phyloP scores from a whole-genome alignment of 2,797 vertebrate genomes.

The Poeciliopsis infans region DNA sequence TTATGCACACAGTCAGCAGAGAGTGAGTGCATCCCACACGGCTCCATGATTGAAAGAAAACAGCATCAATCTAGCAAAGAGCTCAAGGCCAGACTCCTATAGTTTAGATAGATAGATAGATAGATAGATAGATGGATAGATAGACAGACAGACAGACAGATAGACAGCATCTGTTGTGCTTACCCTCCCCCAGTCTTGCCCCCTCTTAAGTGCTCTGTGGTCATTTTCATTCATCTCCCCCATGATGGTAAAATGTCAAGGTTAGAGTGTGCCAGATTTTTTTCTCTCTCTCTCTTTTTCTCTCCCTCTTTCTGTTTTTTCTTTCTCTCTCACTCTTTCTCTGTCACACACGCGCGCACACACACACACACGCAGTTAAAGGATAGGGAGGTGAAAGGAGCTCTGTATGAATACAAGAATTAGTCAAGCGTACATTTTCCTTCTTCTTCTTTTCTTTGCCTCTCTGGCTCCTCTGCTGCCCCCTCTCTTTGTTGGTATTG shows the following conservation, averaged over 20 bases:
- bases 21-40: constrained; percentile 65
- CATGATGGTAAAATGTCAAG: constrained; percentile 71
- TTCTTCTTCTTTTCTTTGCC: constrained; percentile 65
- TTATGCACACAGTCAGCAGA: constrained; percentile 61
- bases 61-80: constrained; percentile 77
- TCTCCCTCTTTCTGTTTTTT: background rate
- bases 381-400: constrained; percentile 45
- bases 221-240: constrained; percentile 70
- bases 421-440: constrained; percentile 75
- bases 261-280: constrained; percentile 71
- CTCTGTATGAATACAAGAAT: constrained; percentile 69
- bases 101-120: constrained; percentile 7
- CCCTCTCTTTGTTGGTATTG: constrained; percentile 65
- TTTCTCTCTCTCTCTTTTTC: background rate
- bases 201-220: constrained; percentile 58
- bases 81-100: constrained; percentile 53
- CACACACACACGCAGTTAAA: constrained; percentile 26
- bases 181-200: background rate
- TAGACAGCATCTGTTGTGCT: constrained; percentile 37
- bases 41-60: constrained; percentile 79
- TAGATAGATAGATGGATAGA: background rate
- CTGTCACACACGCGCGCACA: constrained; percentile 20
- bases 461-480: constrained; percentile 50
- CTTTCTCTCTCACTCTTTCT: background rate
- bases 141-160: background rate